Base-by-base conservation (phyloP, 2,113 vertebrate genomes). In the Hyperopisus bebe region DNA sequence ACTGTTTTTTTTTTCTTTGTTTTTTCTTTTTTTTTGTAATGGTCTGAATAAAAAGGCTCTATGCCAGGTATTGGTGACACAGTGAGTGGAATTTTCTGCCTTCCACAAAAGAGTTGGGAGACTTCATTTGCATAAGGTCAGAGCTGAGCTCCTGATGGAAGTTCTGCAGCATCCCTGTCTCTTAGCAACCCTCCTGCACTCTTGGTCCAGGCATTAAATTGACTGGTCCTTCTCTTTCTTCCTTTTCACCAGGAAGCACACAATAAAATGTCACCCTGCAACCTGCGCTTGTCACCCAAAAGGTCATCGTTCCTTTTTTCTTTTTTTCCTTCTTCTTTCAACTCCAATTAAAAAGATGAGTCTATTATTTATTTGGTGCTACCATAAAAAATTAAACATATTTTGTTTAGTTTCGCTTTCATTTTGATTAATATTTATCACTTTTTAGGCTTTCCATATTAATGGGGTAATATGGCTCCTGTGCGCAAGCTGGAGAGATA, bases 91-190 rank as follows among this genome's bases (percentile, higher is more conserved):
- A 97, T 95, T 95, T 96, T 94, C 96, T 96, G 95, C 96, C 96
- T 94, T 95, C 94, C 96, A 98, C 96, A 98, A 97, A 92, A 96
- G 96, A 96, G 94, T 96, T 94, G 95, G 95, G 95, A 94, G 95
- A 95, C 94, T 94, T 94, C 93, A 96, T 97, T 97, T 97, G 96
- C 96, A 97, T 97, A 97, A 98, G 97, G 97, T 98, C 98, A 98
- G 96, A 96, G 95, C 96, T 95, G 95, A 94, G 97, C 97, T 96
- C 95, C 96, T 96, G 96, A 95, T 96, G 96, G 97, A 97, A 97
- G 97, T 98, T 98, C 95, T 95, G 96, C 97, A 97, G 96, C 96
- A 97, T 98, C 97, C 95, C 97, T 96, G 98, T 98, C 97, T 97
- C 98, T 96, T 98, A 98, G 98, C 98, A 98, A 98, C 98, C 93